Base-by-base conservation (phyloP, 2,888 invertebrate species). In the Lithophane leautieri region DNA sequence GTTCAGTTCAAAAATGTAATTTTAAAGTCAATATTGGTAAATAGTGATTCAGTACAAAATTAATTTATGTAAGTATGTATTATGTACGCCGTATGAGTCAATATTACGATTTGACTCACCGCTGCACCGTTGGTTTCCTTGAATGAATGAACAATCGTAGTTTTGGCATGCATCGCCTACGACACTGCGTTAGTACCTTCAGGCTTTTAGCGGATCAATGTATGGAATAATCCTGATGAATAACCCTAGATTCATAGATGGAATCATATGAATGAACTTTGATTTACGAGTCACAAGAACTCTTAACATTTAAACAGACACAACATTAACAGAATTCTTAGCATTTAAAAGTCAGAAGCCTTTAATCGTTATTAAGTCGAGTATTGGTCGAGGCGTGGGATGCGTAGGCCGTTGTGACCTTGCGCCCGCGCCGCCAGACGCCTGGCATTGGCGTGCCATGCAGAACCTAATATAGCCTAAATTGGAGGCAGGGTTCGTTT, bases 321-420 rank as follows among this genome's bases (percentile, higher is more conserved):
- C n/a, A n/a, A n/a, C n/a, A n/a, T n/a, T n/a, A n/a, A n/a, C n/a
- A n/a, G n/a, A n/a, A 61, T 66, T 72, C 61, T 50, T 82, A 70
- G 19, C 52, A 70, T 76, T 82, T 82, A 74, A 79, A 83, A 77
- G 60, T 80, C 71, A 66, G 62, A 73, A 70, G 52, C 62, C 63
- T 83, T 70, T 70, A 61, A 76, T 81, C 52, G 65, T 77, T 73
- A 69, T 63, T 62, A 63, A 61, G 16, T 61, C n/a, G 11, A 76
- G 40, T 82, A 79, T 83, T 70, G 81, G 65, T 76, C 73, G 72
- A 73, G 73, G 88, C 85, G 90, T 91, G 87, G 90, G 90, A 87
- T 89, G 94, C 90, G 95, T 94, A 88, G 95, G 95, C 89, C 91
- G 90, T 58, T 83, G 82, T 89, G 93, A 92, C 94, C 95, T 95